A percentile compares a stretch with the other conserved stretches of the same genome.
Evolutionary conservation across 2,797 vertebrate species (phyloP).

Genomic region (Pipistrellus pipistrellus): DNA sequence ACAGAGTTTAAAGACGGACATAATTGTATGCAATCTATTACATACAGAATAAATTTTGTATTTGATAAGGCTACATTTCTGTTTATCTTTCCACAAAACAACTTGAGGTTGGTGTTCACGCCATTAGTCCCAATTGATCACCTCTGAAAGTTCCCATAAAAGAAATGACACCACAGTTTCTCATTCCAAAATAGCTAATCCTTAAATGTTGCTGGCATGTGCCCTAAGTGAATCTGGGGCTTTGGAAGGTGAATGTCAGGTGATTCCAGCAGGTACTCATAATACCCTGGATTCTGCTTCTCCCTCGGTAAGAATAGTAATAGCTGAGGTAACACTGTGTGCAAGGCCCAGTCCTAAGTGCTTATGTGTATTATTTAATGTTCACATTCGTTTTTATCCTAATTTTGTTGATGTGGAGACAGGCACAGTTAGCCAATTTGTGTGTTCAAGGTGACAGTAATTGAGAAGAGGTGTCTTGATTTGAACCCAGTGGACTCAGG

Average conservation of each 20-base stretch:
- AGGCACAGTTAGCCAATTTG: neutral
- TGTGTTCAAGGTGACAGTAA: neutral
- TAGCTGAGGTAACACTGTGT: neutral
- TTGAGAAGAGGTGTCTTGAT: neutral
- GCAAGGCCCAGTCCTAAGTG: neutral
- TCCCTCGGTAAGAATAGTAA: neutral
- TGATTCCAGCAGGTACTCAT: neutral
- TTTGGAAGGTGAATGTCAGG: neutral
- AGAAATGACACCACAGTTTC: neutral
- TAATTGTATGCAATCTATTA: neutral
- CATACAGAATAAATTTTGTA: neutral
- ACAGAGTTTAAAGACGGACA: neutral
- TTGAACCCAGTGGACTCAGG: neutral
- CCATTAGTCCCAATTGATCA: neutral
- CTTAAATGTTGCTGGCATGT: neutral
- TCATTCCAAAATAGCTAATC: neutral
- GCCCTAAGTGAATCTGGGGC: neutral
- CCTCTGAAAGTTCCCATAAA: neutral
- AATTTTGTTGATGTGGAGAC: neutral
- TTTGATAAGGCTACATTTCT: neutral
- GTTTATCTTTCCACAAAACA: constrained; percentile 29
- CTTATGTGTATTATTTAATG: neutral
- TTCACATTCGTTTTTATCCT: neutral
- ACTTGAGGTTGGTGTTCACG: neutral
- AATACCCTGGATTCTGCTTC: neutral